Evolutionary conservation across 2,113 vertebrate species (phyloP).

Genomic region (Garra rufa): DNA sequence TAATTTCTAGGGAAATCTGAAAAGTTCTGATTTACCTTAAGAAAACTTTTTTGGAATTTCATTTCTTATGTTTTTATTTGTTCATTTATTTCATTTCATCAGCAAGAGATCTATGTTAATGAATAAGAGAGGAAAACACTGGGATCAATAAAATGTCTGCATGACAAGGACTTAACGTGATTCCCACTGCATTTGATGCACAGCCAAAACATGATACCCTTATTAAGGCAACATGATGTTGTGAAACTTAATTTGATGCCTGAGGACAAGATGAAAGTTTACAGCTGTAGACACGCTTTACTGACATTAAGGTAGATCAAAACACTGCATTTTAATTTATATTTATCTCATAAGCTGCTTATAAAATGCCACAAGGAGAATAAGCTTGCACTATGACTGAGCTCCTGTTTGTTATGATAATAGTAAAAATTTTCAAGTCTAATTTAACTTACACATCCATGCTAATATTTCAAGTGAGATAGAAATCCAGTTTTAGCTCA

Average conservation of each 20-base stretch:
- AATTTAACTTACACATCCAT: too few species aligned
- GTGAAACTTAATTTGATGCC: neutral
- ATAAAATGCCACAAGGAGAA: neutral
- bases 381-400: neutral
- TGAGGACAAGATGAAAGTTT: neutral
- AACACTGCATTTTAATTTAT: neutral
- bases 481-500: too few species aligned
- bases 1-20: neutral
- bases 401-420: neutral
- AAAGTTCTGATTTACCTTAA: neutral
- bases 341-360: conserved; percentile 1
- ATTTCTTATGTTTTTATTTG: neutral
- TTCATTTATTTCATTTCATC: neutral
- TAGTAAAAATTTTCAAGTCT: too few species aligned
- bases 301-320: neutral
- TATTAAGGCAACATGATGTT: neutral
- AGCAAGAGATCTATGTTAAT: neutral
- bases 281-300: neutral
- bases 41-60: neutral
- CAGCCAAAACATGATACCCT: neutral
- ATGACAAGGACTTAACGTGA: neutral
- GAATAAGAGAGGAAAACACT: neutral
- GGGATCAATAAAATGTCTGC: neutral
- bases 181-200: neutral
- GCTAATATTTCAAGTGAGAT: too few species aligned